Conservation (phyloP, 1,140 invertebrate genomes). For the Mycetomoellerius zeteki region DNA sequence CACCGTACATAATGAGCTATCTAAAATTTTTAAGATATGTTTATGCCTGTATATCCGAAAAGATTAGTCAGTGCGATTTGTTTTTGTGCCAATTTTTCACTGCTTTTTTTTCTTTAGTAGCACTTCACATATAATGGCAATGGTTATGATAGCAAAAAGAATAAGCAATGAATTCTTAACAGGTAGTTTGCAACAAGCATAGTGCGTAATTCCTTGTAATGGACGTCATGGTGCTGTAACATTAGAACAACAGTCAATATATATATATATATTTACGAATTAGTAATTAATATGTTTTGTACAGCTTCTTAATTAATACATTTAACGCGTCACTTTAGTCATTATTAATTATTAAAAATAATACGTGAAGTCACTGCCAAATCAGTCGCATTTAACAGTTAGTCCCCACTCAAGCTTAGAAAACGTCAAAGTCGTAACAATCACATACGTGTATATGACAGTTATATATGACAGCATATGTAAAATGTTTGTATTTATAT, state of each 20-base stretch:
- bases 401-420: slow-evolving; percentile 62
- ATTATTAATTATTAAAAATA: slow-evolving; percentile 77
- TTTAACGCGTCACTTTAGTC: slow-evolving; percentile 81
- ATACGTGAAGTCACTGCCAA: slow-evolving; percentile 81
- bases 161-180: slow-evolving; percentile 51
- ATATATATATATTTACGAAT: slow-evolving; percentile 73
- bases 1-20: slow-evolving; percentile 41
- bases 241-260: slow-evolving; percentile 78
- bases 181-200: slow-evolving; percentile 57
- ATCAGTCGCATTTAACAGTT: slow-evolving; percentile 78
- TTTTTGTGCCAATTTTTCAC: slow-evolving; percentile 49
- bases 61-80: slow-evolving; percentile 19
- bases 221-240: slow-evolving; percentile 79
- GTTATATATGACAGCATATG: slow-evolving; percentile 63
- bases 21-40: slow-evolving; percentile 53
- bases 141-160: slow-evolving; percentile 1
- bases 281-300: slow-evolving; percentile 83
- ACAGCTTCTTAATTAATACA: slow-evolving; percentile 85
- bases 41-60: not conserved
- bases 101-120: slow-evolving; percentile 53
- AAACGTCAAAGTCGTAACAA: slow-evolving; percentile 50
- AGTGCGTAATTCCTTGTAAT: slow-evolving; percentile 74
- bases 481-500: slow-evolving; percentile 77
- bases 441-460: slow-evolving; percentile 49
- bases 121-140: slow-evolving; percentile 50